Evolutionary conservation across 2,888 invertebrate species (phyloP).

Genomic region (Alsophila aescularia): DNA sequence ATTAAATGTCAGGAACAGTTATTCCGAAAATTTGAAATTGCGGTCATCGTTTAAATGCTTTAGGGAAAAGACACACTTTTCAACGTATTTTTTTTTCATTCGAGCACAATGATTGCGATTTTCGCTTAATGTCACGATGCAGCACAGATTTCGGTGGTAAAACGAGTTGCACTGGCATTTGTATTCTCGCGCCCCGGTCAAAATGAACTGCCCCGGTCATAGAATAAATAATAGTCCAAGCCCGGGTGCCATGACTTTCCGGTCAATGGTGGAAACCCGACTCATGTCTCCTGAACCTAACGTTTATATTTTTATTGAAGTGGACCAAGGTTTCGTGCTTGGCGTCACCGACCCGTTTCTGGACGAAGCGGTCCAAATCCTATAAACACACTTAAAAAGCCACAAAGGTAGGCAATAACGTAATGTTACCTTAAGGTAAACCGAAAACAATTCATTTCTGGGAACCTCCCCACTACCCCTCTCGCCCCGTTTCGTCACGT

Average conservation of each 20-base stretch:
- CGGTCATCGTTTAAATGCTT: constrained; percentile 11
- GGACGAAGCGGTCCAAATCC: constrained; percentile 47
- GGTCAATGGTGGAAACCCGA: too few species aligned
- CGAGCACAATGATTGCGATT: too few species aligned
- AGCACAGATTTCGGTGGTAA: too few species aligned
- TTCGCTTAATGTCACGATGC: too few species aligned
- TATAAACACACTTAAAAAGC: constrained; percentile 71
- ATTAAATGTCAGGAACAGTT: constrained; percentile 45
- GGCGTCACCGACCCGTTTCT: constrained; percentile 26
- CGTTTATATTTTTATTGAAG: constrained; percentile 39
- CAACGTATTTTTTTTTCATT: too few species aligned
- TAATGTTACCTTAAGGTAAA: constrained; percentile 71
- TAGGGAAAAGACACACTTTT: too few species aligned
- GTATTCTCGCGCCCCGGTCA: too few species aligned
- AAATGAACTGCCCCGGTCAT: too few species aligned
- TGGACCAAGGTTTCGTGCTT: constrained; percentile 31
- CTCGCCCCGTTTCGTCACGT: constrained; percentile 41
- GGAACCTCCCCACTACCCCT: constrained; percentile 35
- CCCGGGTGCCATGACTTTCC: too few species aligned
- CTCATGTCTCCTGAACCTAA: constrained; percentile 16
- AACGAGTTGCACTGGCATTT: too few species aligned
- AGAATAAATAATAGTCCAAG: too few species aligned
- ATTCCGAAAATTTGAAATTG: constrained; percentile 16
- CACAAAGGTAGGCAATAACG: constrained; percentile 73
- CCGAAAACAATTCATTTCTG: constrained; percentile 78